Evolutionary conservation across 2,113 vertebrate species (phyloP), one percentile per base, ranked within the genome.

Genomic region (Echinops telfairi): DNA sequence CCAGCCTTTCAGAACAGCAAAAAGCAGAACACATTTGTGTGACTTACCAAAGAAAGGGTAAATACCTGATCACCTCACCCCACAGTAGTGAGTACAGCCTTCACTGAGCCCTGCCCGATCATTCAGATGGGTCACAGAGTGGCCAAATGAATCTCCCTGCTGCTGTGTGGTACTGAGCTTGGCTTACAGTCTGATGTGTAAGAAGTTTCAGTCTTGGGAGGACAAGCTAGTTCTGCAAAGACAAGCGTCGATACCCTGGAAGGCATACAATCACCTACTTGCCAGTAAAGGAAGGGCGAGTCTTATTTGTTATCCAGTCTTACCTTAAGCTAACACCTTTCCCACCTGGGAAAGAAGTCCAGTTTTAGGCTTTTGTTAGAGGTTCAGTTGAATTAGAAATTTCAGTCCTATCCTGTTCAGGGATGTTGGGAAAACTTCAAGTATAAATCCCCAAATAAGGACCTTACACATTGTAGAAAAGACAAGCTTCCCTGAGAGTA

Each of bases 371-470:
- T 79, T 88, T 87, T 90, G 78, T 89, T 77, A 91, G 77, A 84
- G 64, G 86, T 91, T 43, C 87, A 68, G 73, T 84, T 84, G 57
- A 88, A 93, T 25, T 79, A 19, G 78, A 92, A 93, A 93, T 85
- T 94, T 93, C 68, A 88, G 47, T 92, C 71, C 88, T 95, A 19
- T 91, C 38, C 76, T 75, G 0, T 95, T 87, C 15, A 82, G 87
- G 58, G 88, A 96, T 91, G 5, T 66, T 91, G 57, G 77, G 90
- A 94, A 95, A 93, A 95, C 71, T 96, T 95, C 96, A 96, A 96
- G 96, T 97, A 95, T 95, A 90, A 95, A 91, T 73, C 75, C 86
- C 82, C 70, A 89, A 14, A 1, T 66, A 64, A 91, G 62, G 76
- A 92, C 36, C 38, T 78, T 3, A 58, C 27, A 80, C 11, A 64